Conservation (phyloP, 2,888 invertebrate species). For the Brachypalpus laphriformis region DNA sequence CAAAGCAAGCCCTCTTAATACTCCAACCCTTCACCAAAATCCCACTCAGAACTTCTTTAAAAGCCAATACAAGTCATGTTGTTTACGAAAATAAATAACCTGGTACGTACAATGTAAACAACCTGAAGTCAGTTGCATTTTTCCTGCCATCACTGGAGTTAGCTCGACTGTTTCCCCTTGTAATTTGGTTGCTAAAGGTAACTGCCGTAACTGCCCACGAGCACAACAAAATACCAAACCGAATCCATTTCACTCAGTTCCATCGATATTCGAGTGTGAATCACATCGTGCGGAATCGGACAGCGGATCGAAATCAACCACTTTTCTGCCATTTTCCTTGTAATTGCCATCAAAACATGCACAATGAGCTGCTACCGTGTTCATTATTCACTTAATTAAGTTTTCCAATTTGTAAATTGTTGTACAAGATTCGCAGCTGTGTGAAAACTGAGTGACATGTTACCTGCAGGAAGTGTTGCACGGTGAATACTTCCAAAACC, state of each 20-base stretch:
- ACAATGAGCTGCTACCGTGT: conserved; percentile 25
- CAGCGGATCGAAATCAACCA: conserved; percentile 4
- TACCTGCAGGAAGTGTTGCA: conserved; percentile 15
- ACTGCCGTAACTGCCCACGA: conserved; percentile 80
- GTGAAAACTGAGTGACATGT: conserved; percentile 38
- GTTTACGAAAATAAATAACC: conserved; percentile 50
- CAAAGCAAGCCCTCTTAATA: neutral
- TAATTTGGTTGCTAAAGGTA: conserved; percentile 81
- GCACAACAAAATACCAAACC: conserved; percentile 78
- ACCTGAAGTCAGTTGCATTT: conserved; percentile 75
- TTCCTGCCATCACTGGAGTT: conserved; percentile 1
- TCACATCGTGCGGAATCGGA: conserved; percentile 41
- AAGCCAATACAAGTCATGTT: conserved; percentile 19
- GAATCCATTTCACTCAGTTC: conserved; percentile 59
- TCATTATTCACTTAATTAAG: conserved; percentile 33
- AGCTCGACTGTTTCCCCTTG: conserved; percentile 62
- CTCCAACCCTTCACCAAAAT: neutral
- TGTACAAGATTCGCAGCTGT: neutral
- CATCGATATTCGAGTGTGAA: conserved; percentile 61
- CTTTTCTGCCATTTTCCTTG: conserved; percentile 3
- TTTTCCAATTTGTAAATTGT: conserved; percentile 47
- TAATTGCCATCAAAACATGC: conserved; percentile 14
- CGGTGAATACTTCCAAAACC: conserved; percentile 19
- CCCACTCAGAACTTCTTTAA: neutral
- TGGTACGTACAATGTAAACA: conserved; percentile 75